phyloP scores from a whole-genome alignment of 2,888 invertebrate genomes.

The Mongoloraphidia duomilia region DNA sequence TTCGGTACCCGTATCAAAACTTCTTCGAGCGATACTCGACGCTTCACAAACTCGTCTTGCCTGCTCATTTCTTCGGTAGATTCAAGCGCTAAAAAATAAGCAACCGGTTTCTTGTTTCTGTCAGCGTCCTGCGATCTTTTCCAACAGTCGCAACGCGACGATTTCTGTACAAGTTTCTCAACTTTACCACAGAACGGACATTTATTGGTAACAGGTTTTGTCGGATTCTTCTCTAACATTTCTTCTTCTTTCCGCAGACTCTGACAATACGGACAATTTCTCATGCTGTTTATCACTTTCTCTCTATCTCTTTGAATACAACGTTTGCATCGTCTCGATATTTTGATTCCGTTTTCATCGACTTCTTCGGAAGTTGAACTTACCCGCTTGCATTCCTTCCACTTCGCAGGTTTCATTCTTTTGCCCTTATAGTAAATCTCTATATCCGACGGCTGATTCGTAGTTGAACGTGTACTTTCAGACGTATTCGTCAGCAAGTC shows the following conservation, averaged over 20 bases:
- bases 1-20: constrained; percentile 7
- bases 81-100: constrained; percentile 16
- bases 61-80: constrained; percentile 9
- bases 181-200: background rate
- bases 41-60: constrained; percentile 5
- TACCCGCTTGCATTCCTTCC: too few species aligned
- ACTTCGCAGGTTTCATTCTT: too few species aligned
- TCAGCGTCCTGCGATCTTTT: background rate
- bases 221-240: background rate
- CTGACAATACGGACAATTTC: background rate
- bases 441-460: too few species aligned
- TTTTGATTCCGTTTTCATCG: too few species aligned
- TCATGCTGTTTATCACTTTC: background rate
- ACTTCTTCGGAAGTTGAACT: too few species aligned
- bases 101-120: constrained; percentile 11
- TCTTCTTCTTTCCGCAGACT: background rate
- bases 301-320: background rate
- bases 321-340: background rate
- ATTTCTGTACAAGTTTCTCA: too few species aligned
- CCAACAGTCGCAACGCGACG: background rate
- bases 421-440: too few species aligned
- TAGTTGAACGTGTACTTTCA: too few species aligned
- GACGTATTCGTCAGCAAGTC: too few species aligned
- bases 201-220: constrained; percentile 1
- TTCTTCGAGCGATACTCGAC: constrained; percentile 10